Evolutionary conservation across 2,113 vertebrate genomes (phyloP), one percentile per base, ranked within the genome.

Genomic region (Thunnus thynnus): DNA sequence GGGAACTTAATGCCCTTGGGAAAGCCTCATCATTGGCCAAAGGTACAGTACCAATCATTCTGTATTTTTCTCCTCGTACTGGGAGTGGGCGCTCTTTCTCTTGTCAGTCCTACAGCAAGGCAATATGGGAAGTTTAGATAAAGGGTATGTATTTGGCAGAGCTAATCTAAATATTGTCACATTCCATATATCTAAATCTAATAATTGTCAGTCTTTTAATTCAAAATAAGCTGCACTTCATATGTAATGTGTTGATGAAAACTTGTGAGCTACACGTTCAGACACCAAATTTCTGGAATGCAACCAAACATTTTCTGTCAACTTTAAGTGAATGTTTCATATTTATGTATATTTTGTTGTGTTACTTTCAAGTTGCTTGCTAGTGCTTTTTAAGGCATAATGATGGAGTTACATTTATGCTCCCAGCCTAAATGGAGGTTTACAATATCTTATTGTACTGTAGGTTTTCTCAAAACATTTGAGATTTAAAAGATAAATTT

Each of bases 31-130:
- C 86, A 67, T 85, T 85, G 79, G 80, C 80, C 83, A 72, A 88
- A 94, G 93, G 94, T 95, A 94, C 81, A 88, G 91, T 92, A 90
- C 11, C 18, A 54, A 1, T 41, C 56, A 83, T 77, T 68, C 72
- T 77, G 63, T 44, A 73, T 66, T 56, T 72, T 32, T 68, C 25
- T 79, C 47, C 50, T 67, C 76, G 63, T 64, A 64, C 52, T 74
- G 25, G 63, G 50, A 89, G 32, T 60, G 67, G 36, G 5, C n/a
- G 56, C n/a, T 72, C 36, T 41, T 52, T 68, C 54, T 78, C 10
- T 79, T 14, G 13, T 60, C 22, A 73, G 48, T 67, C 8, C 44
- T n/a, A 50, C 46, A 74, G 11, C 41, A 75, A 78, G 27, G 30
- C 16, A 65, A 55, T 46, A 13, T 66, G 51, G 52, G 57, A 13